Conservation (phyloP, 2,888 invertebrate species). For the Thecophora atra region DNA sequence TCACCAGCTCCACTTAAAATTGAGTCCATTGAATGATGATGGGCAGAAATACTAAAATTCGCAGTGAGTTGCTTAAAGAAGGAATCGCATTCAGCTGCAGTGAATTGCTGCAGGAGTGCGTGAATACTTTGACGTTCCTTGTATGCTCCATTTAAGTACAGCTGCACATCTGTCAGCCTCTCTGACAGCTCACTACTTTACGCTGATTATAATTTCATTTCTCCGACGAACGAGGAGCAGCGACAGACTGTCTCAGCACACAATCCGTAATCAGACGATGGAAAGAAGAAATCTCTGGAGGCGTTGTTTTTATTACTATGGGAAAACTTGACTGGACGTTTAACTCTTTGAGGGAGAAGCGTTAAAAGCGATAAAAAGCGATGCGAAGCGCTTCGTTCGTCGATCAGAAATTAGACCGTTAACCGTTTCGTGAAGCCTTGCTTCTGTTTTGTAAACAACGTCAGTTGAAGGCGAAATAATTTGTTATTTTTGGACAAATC, state of each 20-base stretch:
- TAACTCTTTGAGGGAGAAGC: neutral
- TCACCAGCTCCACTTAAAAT: neutral
- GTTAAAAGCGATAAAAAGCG: too few relatives aligned
- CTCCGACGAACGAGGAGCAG: constrained; percentile 44
- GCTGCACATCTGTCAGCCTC: constrained; percentile 23
- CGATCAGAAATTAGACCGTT: too few relatives aligned
- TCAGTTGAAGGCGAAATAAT: too few relatives aligned
- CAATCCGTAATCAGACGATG: neutral
- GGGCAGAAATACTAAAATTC: neutral
- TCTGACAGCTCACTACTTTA: constrained; percentile 17
- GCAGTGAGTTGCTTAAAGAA: neutral
- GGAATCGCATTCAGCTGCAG: constrained; percentile 1
- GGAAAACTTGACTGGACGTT: neutral
- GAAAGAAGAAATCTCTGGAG: neutral
- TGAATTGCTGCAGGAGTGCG: neutral
- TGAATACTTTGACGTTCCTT: neutral
- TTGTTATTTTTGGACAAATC: too few relatives aligned
- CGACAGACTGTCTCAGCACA: constrained; percentile 22
- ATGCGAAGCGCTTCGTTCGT: too few relatives aligned
- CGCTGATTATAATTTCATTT: constrained; percentile 48
- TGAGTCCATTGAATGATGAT: neutral
- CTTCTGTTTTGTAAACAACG: too few relatives aligned
- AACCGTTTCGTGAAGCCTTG: too few relatives aligned
- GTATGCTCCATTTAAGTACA: neutral
- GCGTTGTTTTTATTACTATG: neutral